Percentiles rank a stretch among this genome's conserved stretches.
phyloP scores from a whole-genome alignment of 1,140 invertebrate genomes.

The Drosophila repletoides region DNA sequence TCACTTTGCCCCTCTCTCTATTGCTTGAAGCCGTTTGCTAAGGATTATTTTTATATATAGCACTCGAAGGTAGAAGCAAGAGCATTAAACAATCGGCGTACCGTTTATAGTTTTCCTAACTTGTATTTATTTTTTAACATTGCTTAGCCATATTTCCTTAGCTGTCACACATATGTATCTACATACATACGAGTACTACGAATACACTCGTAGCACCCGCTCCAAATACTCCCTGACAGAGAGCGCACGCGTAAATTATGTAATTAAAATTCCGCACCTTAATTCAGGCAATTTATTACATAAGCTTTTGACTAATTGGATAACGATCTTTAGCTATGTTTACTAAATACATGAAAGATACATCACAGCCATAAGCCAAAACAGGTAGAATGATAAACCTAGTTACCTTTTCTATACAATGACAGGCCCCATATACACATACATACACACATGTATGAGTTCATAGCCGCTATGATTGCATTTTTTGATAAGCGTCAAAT shows the following conservation, averaged over 20 bases:
- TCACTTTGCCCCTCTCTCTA: not conserved
- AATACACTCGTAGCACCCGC: not conserved
- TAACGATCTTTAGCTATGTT: slow-evolving; percentile 76
- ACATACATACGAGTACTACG: too few species aligned
- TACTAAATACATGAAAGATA: slow-evolving; percentile 45
- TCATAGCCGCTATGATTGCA: slow-evolving; percentile 61
- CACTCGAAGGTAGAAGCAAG: too few species aligned
- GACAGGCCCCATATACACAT: too few species aligned
- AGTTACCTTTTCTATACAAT: not conserved
- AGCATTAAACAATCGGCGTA: not conserved
- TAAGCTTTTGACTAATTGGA: slow-evolving; percentile 79
- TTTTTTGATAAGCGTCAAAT: slow-evolving; percentile 59
- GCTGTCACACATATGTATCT: slow-evolving; percentile 20
- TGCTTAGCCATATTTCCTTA: slow-evolving; percentile 25
- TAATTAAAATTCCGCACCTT: slow-evolving; percentile 82
- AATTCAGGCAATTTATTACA: slow-evolving; percentile 80
- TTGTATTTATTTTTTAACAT: slow-evolving; percentile 22
- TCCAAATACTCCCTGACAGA: not conserved
- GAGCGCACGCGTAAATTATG: slow-evolving; percentile 80
- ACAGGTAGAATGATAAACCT: too few species aligned
- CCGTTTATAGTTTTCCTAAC: not conserved
- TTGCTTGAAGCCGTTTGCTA: too few species aligned
- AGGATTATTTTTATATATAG: too few species aligned
- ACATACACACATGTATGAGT: slow-evolving; percentile 65
- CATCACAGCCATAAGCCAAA: slow-evolving; percentile 3